These are phyloP conservation scores for Caenorhabditis briggsae DNA, from an alignment of 1,140 invertebrate genomes.

Conservation along the genomic window DNA sequence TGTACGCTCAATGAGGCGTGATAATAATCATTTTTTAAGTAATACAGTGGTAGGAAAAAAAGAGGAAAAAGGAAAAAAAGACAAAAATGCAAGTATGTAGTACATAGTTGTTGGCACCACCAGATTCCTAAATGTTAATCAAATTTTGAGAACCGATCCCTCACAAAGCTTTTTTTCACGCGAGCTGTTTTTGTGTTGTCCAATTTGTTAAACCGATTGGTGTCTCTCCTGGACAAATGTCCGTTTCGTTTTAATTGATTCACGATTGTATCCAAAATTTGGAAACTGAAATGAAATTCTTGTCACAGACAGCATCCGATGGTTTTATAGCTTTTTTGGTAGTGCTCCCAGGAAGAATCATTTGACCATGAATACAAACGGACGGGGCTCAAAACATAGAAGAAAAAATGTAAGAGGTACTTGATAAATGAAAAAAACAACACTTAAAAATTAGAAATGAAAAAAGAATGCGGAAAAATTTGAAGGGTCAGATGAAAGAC, in stretches of 20 bases:
- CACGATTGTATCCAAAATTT: not conserved
- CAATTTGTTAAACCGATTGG: not conserved
- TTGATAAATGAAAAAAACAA: conserved; percentile 10
- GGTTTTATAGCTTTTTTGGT: not conserved
- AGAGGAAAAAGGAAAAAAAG: not conserved
- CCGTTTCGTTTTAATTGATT: conserved; percentile 39
- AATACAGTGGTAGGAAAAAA: not conserved
- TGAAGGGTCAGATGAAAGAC: not conserved
- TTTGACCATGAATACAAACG: not conserved
- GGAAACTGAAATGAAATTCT: not conserved
- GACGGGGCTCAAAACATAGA: too few relatives aligned
- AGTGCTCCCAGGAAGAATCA: not conserved
- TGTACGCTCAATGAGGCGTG: conserved; percentile 42
- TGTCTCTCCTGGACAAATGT: not conserved
- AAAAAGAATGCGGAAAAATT: not conserved
- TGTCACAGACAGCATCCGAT: not conserved
- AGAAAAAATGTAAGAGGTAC: not conserved
- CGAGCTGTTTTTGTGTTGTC: conserved; percentile 12
- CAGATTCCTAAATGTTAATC: conserved; percentile 22
- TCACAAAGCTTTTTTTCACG: not conserved
- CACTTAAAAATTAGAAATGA: not conserved
- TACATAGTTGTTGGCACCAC: not conserved
- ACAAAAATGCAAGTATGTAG: conserved; percentile 2
- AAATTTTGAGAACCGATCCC: not conserved
- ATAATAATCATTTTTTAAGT: conserved; percentile 40